Conservation (phyloP, 2,797 vertebrate species). For the Zenarchopterus dispar region DNA sequence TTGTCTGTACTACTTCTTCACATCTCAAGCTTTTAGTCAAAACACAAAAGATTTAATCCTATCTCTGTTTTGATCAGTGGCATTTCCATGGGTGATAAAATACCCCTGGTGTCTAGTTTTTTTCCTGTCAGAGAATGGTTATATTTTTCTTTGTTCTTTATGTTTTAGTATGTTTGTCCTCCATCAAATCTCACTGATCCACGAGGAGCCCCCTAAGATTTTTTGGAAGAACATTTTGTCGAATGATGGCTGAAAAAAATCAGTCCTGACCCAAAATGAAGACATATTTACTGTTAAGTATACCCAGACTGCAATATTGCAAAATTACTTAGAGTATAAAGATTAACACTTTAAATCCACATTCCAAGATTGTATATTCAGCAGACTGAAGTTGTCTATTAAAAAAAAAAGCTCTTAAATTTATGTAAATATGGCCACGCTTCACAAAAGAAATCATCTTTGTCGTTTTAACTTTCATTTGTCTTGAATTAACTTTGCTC, state of each 20-base stretch:
- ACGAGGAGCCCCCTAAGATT: no score
- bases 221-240: no score
- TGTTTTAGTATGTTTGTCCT: no score
- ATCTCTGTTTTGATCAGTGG: background rate
- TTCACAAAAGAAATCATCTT: background rate
- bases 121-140: background rate
- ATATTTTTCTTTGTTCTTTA: no score
- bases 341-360: background rate
- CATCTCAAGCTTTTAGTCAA: slow-evolving; percentile 14
- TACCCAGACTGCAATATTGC: no score
- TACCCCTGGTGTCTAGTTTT: background rate
- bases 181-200: background rate
- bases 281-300: no score
- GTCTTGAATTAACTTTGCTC: slow-evolving; percentile 2
- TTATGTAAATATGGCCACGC: background rate
- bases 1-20: background rate
- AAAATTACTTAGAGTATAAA: background rate
- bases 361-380: slow-evolving; percentile 5
- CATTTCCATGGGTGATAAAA: slow-evolving; percentile 19
- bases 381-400: background rate
- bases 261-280: background rate
- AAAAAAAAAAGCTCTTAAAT: background rate
- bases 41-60: slow-evolving; percentile 16
- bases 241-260: no score
- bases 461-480: slow-evolving; percentile 6